A percentile compares a stretch with the other conserved stretches of the same genome.
Conservation (phyloP, 2,888 invertebrate genomes). For the Mythimna impura region DNA sequence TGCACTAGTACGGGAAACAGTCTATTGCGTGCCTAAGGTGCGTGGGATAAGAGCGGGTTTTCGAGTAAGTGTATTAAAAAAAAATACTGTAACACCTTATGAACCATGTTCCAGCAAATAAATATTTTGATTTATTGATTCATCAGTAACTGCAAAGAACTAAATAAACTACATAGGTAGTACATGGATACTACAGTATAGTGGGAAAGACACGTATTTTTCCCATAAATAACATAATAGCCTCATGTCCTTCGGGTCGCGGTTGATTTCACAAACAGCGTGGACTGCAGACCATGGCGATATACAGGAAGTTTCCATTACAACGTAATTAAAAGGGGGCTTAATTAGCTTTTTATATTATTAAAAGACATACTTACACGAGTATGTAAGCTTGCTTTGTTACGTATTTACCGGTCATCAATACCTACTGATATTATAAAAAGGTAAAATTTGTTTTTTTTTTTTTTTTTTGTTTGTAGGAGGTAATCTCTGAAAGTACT, state of each 20-base stretch:
- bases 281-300: constrained; percentile 59
- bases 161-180: not conserved
- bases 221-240: constrained; percentile 68
- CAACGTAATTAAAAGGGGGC: constrained; percentile 29
- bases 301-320: constrained; percentile 66
- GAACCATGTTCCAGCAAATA: too few species aligned
- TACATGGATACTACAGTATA: not conserved
- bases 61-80: too few species aligned
- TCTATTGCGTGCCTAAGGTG: too few species aligned
- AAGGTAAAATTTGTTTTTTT: too few species aligned
- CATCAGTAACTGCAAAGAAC: too few species aligned
- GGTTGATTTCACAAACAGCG: constrained; percentile 78
- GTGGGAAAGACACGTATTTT: constrained; percentile 51
- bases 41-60: too few species aligned
- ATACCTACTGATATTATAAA: too few species aligned
- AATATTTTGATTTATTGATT: too few species aligned
- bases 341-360: constrained; percentile 40
- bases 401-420: not conserved
- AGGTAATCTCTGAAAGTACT: too few species aligned
- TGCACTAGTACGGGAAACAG: too few species aligned
- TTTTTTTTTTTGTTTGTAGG: too few species aligned
- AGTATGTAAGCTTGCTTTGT: constrained; percentile 13
- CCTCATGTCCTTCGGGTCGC: constrained; percentile 72
- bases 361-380: not conserved
- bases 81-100: too few species aligned